Conservation (phyloP, 2,113 vertebrate genomes). For the Accipiter virgatus region DNA sequence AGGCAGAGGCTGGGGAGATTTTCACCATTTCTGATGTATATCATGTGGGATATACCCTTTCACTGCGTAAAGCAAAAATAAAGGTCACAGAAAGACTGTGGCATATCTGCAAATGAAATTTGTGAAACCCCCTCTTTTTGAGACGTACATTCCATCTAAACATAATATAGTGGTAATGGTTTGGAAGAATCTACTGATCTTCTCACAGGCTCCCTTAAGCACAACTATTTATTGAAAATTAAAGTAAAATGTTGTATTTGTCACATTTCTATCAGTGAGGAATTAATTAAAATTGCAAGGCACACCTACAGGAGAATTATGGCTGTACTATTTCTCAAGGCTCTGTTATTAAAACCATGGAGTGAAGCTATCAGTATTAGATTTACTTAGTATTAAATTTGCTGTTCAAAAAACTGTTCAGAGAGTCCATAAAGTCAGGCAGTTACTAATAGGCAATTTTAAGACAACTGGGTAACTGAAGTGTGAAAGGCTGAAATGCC, state of each 20-base stretch:
- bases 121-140: not conserved
- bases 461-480: constrained; percentile 43
- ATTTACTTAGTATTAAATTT: constrained; percentile 3
- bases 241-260: not conserved
- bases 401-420: not conserved
- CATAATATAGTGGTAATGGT: not conserved
- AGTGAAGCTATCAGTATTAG: not conserved
- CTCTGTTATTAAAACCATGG: not conserved
- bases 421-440: not conserved
- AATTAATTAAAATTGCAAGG: not conserved
- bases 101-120: accelerated
- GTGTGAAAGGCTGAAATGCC: constrained; percentile 58
- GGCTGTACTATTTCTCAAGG: not conserved
- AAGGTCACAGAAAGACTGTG: not conserved
- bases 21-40: not conserved
- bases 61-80: not conserved
- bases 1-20: not conserved
- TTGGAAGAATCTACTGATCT: not conserved
- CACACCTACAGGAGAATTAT: not conserved
- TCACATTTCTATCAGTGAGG: not conserved
- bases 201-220: not conserved
- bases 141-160: not conserved
- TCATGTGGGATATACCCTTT: accelerated
- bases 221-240: not conserved
- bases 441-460: constrained; percentile 52